These are phyloP conservation scores for Chloroceryle amazona DNA, from an alignment of 2,797 vertebrate genomes.

Conservation along the genomic window DNA sequence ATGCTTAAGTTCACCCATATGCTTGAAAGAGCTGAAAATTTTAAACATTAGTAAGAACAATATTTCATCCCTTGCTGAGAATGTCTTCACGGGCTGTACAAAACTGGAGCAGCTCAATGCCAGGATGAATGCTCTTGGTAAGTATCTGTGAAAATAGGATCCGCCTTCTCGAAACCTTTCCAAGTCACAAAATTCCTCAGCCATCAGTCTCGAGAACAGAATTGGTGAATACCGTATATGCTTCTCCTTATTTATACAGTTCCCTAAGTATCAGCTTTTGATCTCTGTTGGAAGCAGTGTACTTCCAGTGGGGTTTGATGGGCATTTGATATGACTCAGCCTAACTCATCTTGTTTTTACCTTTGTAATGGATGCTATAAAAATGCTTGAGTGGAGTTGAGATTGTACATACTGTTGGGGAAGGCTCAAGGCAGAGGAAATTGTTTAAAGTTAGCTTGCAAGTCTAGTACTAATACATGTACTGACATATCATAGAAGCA, in stretches of 20 bases:
- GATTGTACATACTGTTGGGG: neutral
- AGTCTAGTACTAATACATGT: neutral
- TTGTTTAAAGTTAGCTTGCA: neutral
- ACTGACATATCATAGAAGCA: neutral
- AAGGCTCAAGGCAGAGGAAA: neutral
- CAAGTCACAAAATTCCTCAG: neutral
- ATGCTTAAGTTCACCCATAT: conserved; percentile 77
- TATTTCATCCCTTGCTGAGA: conserved; percentile 83
- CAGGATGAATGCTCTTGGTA: conserved; percentile 90
- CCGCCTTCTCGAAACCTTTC: neutral
- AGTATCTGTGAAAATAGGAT: conserved; percentile 62
- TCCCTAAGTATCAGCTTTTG: neutral
- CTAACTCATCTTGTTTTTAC: neutral
- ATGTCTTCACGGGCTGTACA: conserved; percentile 86
- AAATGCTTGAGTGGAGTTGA: neutral
- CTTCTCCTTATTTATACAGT: neutral
- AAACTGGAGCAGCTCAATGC: conserved; percentile 91
- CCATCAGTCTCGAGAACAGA: neutral
- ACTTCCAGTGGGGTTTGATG: neutral
- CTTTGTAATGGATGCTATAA: neutral
- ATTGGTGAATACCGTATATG: neutral
- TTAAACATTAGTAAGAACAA: conserved; percentile 93
- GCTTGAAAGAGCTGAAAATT: conserved; percentile 88
- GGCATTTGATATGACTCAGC: neutral
- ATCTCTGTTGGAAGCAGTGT: neutral